Base-by-base conservation (phyloP, 2,113 vertebrate species). In the Leiothrix lutea region DNA sequence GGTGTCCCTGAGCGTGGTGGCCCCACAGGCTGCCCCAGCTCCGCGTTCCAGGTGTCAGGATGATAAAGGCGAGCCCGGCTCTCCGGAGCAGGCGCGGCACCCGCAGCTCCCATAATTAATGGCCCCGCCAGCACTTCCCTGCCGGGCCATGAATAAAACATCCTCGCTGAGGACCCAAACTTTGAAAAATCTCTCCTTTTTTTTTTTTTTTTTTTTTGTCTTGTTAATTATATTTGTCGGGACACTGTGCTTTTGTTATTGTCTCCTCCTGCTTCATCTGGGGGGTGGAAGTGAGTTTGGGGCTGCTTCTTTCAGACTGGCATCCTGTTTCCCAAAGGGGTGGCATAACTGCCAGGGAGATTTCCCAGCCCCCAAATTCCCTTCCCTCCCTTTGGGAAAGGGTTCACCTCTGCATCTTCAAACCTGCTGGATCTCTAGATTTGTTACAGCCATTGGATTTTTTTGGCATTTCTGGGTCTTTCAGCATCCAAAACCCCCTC, bases 121-220 rank as follows among this genome's bases (percentile, higher is more conserved):
- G 90, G 91, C 71, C 28, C 83, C 12, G 33, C 50, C 87, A 90
- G 87, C 83, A 19, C 62, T 89, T 90, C 91, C 95, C 93, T 83
- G 95, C 86, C 1, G 3, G 64, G 94, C 93, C 57, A 97, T 97
- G 97, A 97, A 97, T 97, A 95, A 97, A 96, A 95, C 91, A 93
- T 96, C 7, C 14, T 13, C 58, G 56, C 67, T 54, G 38, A 91
- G 86, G 44, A 88, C 83, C 93, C 83, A 89, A 94, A 95, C 74
- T 92, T 77, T 86, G 96, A 97, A 94, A 96, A 90, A 96, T 88
- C 48, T 96, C 42, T 38, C 61, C 44, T 38, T 8, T 19, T 10
- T 29, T 42, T 5, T 10, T 10, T 60, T 35, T 58, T 8, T 17
- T 79, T 81, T 22, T 38, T 6, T 10, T 9, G 2, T 15, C 25